phyloP scores from a whole-genome alignment of 2,888 invertebrate species.

The Ochlodes sylvanus region DNA sequence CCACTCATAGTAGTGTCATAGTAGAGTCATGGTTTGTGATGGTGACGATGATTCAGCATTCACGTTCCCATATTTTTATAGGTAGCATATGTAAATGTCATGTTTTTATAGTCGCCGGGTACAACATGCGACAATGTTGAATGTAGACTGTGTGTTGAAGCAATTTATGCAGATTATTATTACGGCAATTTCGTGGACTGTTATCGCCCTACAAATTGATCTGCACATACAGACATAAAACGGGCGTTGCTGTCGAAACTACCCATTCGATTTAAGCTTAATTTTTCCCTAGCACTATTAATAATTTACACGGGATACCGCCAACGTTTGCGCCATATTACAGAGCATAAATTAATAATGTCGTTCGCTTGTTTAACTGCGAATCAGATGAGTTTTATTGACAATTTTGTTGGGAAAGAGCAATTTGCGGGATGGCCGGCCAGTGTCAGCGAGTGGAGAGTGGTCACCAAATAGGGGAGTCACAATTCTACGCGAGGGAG shows the following conservation, averaged over 20 bases:
- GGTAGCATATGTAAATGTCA: neutral
- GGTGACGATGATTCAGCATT: neutral
- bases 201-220: slow-evolving; percentile 76
- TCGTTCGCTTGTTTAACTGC: slow-evolving; percentile 84
- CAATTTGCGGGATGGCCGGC: slow-evolving; percentile 83
- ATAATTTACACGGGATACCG: slow-evolving; percentile 83
- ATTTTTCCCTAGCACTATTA: slow-evolving; percentile 85
- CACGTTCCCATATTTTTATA: slow-evolving; percentile 8
- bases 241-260: slow-evolving; percentile 78
- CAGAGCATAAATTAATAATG: slow-evolving; percentile 85
- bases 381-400: slow-evolving; percentile 85
- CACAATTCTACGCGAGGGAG: slow-evolving; percentile 48
- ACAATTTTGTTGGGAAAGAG: slow-evolving; percentile 84
- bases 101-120: slow-evolving; percentile 22
- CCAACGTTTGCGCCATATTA: slow-evolving; percentile 83
- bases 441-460: slow-evolving; percentile 80
- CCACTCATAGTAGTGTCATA: neutral
- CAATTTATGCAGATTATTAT: slow-evolving; percentile 45
- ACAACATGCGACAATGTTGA: slow-evolving; percentile 37
- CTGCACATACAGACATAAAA: slow-evolving; percentile 78
- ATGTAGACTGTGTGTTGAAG: slow-evolving; percentile 32
- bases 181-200: slow-evolving; percentile 50
- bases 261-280: slow-evolving; percentile 84
- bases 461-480: slow-evolving; percentile 79
- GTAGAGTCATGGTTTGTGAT: neutral